Conservation (phyloP, 2,113 vertebrate genomes). For the Chaetodon trifascialis region DNA sequence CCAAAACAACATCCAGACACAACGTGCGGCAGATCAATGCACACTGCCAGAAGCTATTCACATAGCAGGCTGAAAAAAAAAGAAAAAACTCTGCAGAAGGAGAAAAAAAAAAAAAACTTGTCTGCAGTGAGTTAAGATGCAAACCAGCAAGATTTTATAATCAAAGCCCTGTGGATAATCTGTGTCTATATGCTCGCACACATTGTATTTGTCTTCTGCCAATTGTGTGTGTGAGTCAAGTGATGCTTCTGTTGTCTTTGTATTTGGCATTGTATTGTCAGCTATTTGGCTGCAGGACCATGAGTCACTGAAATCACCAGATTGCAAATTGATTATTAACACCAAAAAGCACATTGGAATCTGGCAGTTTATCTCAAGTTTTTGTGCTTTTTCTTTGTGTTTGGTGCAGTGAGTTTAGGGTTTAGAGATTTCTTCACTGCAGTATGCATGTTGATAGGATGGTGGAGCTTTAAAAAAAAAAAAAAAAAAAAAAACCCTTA, state of each 20-base stretch:
- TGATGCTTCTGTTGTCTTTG: conserved; percentile 22
- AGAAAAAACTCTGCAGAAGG: conserved; percentile 10
- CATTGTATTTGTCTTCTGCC: background rate
- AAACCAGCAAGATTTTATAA: conserved; percentile 29
- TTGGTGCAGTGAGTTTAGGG: background rate
- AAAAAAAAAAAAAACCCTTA: background rate
- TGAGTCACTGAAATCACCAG: conserved; percentile 35
- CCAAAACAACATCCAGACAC: conserved; percentile 64
- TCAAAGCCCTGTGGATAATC: conserved; percentile 14
- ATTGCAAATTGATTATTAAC: conserved; percentile 50
- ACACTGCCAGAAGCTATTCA: conserved; percentile 54
- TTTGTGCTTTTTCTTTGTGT: conserved; percentile 1
- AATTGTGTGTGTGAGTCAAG: background rate
- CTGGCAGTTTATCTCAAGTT: background rate
- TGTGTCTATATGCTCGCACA: background rate
- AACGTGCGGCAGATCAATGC: conserved; percentile 57
- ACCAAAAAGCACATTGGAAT: conserved; percentile 21
- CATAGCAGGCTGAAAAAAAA: conserved; percentile 38
- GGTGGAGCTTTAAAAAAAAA: background rate
- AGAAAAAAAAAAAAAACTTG: background rate
- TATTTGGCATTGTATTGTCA: conserved; percentile 17
- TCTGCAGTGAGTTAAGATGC: conserved; percentile 31
- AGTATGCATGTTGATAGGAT: background rate
- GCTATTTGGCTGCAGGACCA: conserved; percentile 17
- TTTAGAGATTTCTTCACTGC: background rate